These are phyloP conservation scores for Xanthorhoe designata DNA, from an alignment of 2,888 invertebrate genomes.

Conservation along the genomic window DNA sequence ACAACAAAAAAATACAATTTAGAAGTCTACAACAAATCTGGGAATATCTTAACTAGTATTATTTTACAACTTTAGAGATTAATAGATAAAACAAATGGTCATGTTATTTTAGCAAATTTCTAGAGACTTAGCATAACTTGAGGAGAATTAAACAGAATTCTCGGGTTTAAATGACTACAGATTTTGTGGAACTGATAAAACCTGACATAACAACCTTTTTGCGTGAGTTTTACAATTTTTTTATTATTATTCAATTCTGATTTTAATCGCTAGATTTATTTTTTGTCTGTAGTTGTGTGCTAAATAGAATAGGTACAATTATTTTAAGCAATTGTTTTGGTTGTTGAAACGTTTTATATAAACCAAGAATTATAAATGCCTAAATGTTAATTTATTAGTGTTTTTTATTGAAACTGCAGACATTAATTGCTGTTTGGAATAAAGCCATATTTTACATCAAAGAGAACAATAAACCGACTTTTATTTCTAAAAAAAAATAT, in stretches of 20 bases:
- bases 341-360: background rate
- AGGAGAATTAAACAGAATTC: background rate
- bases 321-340: background rate
- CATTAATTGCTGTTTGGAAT: constrained; percentile 16
- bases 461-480: constrained; percentile 9
- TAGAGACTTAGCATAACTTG: too few species aligned
- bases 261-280: background rate
- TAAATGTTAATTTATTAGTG: background rate
- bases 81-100: background rate
- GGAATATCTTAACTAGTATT: background rate
- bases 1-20: too few species aligned
- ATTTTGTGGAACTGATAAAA: background rate
- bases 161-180: background rate
- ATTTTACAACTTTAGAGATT: background rate
- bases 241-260: background rate
- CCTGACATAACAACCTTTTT: background rate
- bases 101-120: background rate
- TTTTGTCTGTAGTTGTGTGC: too few species aligned
- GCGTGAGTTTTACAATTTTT: background rate
- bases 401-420: background rate
- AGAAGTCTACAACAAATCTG: background rate
- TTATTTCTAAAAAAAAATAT: background rate
- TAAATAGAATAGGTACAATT: background rate
- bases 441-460: constrained; percentile 14
- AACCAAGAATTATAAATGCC: background rate